phyloP scores from a whole-genome alignment of 2,888 invertebrate species.

The Sinopyrophorus schimmeli region DNA sequence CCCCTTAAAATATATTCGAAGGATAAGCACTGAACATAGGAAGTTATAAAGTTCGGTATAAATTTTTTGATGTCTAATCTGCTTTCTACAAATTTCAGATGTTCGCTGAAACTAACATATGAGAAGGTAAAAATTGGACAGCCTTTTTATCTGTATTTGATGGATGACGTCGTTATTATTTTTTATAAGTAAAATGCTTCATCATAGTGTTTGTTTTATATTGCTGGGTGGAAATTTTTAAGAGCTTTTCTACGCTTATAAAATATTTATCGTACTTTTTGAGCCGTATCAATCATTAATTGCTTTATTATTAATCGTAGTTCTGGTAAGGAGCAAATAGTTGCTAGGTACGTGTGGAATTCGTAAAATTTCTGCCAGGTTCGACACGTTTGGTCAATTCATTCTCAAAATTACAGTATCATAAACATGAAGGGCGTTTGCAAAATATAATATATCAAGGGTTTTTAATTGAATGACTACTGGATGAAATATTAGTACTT shows the following conservation, averaged over 20 bases:
- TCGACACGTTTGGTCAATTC: neutral
- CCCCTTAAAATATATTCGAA: no score
- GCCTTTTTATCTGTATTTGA: slow-evolving; percentile 19
- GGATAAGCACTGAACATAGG: no score
- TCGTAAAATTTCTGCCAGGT: neutral
- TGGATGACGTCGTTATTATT: slow-evolving; percentile 24
- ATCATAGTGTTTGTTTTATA: slow-evolving; percentile 26
- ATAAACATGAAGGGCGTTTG: slow-evolving; percentile 16
- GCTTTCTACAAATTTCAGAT: no score
- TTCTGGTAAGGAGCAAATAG: neutral
- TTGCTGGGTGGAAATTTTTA: slow-evolving; percentile 14
- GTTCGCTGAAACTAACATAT: slow-evolving; percentile 7
- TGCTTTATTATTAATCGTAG: no score
- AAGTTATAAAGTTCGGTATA: no score
- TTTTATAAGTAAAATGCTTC: slow-evolving; percentile 24
- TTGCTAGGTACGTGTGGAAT: neutral
- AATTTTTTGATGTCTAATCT: no score
- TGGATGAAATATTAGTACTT: slow-evolving; percentile 32
- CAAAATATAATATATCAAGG: slow-evolving; percentile 28
- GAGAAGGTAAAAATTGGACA: slow-evolving; percentile 18
- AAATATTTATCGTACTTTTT: slow-evolving; percentile 19
- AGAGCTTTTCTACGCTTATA: slow-evolving; percentile 8
- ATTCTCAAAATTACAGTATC: neutral
- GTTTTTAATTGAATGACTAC: slow-evolving; percentile 32
- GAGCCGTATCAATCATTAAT: no score